A percentile compares a stretch with the other conserved stretches of the same genome.
Conservation (phyloP, 2,888 invertebrate genomes). For the Phytoseiulus persimilis region DNA sequence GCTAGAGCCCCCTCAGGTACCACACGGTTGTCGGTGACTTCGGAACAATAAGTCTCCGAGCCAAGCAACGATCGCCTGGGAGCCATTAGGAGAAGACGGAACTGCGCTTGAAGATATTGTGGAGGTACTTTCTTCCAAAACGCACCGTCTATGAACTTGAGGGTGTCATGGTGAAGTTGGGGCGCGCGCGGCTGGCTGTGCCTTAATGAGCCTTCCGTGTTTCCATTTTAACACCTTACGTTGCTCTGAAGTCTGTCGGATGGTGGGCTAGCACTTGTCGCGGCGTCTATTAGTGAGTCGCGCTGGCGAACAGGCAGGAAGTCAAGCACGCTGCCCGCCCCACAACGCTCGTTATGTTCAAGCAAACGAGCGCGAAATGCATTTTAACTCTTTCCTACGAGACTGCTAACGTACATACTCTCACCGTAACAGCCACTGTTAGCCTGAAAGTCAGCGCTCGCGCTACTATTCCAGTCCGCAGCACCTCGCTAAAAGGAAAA, state of each 20-base stretch:
- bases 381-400: neutral
- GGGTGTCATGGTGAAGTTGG: neutral
- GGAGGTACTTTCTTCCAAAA: neutral
- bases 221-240: neutral
- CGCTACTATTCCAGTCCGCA: neutral
- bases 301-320: neutral
- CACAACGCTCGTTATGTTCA: neutral
- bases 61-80: neutral
- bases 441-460: neutral
- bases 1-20: neutral
- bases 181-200: neutral
- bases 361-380: constrained; percentile 5
- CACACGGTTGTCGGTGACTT: neutral
- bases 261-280: neutral
- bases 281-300: neutral
- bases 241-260: neutral
- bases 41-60: neutral
- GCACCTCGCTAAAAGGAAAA: neutral
- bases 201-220: neutral
- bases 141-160: neutral
- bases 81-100: neutral
- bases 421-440: neutral
- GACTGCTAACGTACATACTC: neutral
- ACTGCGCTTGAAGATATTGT: neutral
- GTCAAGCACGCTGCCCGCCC: neutral